Evolutionary conservation across 2,888 invertebrate species (phyloP).

Genomic region (Trachelus stipa): DNA sequence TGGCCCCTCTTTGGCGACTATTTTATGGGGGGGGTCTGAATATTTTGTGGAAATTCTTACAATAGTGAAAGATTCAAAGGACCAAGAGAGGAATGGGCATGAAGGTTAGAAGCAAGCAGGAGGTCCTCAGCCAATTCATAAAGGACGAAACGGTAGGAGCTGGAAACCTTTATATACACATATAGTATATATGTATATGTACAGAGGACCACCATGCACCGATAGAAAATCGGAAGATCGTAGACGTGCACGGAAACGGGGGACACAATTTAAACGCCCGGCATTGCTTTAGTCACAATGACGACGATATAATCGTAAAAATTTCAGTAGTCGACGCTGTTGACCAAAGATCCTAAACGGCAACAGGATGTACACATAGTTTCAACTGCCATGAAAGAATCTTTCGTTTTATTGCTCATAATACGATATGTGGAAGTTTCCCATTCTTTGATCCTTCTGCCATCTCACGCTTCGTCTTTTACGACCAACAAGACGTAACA

Average conservation of each 20-base stretch:
- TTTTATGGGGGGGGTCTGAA: not conserved
- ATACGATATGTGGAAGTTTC: not conserved
- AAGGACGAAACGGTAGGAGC: not conserved
- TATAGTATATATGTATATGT: too few relatives aligned
- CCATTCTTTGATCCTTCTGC: not conserved
- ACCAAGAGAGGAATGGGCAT: not conserved
- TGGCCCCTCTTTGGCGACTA: not conserved
- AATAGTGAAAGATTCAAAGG: not conserved
- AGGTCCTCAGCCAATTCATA: not conserved
- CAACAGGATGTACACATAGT: not conserved
- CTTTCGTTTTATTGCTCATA: not conserved
- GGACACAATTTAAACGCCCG: not conserved
- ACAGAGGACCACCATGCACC: not conserved
- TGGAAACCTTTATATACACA: too few relatives aligned
- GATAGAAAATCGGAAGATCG: not conserved
- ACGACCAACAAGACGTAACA: not conserved
- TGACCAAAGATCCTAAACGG: not conserved
- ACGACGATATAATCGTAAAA: not conserved
- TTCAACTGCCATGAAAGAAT: not conserved
- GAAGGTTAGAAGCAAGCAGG: not conserved
- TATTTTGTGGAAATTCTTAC: not conserved
- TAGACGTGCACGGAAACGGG: not conserved
- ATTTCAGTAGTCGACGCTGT: not conserved
- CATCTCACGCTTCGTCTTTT: not conserved
- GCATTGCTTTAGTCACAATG: not conserved